Evolutionary conservation across 1,140 invertebrate species (phyloP), one percentile per base, ranked within the genome.

Genomic region (Bombus waltoni): DNA sequence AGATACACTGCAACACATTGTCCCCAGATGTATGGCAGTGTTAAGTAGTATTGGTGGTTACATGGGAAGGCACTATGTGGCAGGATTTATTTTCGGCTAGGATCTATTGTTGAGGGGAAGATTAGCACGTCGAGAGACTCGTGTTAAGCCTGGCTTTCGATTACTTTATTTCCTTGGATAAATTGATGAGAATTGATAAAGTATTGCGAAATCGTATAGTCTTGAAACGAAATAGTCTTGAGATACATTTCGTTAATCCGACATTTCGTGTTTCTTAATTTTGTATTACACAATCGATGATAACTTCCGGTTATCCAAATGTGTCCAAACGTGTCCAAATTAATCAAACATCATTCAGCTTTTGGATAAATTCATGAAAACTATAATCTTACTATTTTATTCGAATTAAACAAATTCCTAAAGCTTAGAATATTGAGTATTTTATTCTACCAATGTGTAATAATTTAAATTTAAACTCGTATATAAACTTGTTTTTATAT

Each of bases 21-120:
- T 59, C 42, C 38, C 44, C 38, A n/a, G 40, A 84, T 84, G 47
- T 70, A 78, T 84, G 40, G n/a, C 32, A 47, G n/a, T 28, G 38
- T 71, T 84, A 84, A 71, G 75, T 78, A 78, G 82, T 78, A 79
- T 84, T 79, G 75, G 76, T 79, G 53, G 66, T 71, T 84, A 84
- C 66, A 72, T 47, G n/a, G 53, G 66, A 84, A 79, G 76, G 75
- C 66, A 79, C 75, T 79, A 79, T 79, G 66, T 72, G 65, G 47
- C 65, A 78, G 75, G 66, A 78, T 78, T 84, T 71, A 84, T 84
- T 84, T 79, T 84, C 66, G 53, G 53, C 25, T 70, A 79, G 25
- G 53, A 84, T 62, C 66, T 71, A 71, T 72, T 62, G 53, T 71
- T 3, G 25, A 78, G 38, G 38, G 32, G 47, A 72, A 72, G 53